Evolutionary conservation across 2,888 invertebrate species (phyloP).

Genomic region (Nasonovia ribisnigri): DNA sequence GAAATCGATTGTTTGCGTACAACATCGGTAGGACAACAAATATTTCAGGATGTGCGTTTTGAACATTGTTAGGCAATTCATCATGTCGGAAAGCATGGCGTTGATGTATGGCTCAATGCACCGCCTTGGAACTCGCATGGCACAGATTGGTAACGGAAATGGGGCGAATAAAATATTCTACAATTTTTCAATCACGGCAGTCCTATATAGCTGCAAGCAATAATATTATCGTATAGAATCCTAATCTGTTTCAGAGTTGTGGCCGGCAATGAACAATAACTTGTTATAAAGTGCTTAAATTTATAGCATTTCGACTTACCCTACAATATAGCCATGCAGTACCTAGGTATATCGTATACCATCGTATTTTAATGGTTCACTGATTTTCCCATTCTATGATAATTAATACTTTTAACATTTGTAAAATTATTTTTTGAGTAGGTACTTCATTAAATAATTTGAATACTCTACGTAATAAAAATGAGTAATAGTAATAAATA

Average conservation of each 20-base stretch:
- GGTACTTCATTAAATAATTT: not conserved
- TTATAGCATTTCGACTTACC: not conserved
- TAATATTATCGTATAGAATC: not conserved
- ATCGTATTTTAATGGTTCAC: not conserved
- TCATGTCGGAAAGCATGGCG: conserved; percentile 44
- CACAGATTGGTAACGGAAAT: not conserved
- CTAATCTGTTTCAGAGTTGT: not conserved
- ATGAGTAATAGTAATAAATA: not conserved
- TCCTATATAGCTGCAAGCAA: not conserved
- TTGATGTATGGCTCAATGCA: conserved; percentile 15
- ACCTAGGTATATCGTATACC: not conserved
- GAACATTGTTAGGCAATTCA: conserved; percentile 22
- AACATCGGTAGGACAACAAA: not conserved
- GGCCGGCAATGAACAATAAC: not conserved
- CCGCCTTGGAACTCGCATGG: not conserved
- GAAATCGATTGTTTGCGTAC: conserved; percentile 20
- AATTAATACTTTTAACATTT: not conserved
- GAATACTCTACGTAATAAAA: not conserved
- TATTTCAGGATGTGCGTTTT: not conserved
- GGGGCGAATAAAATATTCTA: not conserved
- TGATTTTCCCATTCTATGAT: not conserved
- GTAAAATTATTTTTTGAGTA: not conserved
- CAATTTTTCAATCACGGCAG: not conserved
- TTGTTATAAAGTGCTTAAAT: not conserved
- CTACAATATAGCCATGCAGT: not conserved